Evolutionary conservation across 2,113 vertebrate species (phyloP), one percentile per base, ranked within the genome.

Genomic region (Chauna torquata): DNA sequence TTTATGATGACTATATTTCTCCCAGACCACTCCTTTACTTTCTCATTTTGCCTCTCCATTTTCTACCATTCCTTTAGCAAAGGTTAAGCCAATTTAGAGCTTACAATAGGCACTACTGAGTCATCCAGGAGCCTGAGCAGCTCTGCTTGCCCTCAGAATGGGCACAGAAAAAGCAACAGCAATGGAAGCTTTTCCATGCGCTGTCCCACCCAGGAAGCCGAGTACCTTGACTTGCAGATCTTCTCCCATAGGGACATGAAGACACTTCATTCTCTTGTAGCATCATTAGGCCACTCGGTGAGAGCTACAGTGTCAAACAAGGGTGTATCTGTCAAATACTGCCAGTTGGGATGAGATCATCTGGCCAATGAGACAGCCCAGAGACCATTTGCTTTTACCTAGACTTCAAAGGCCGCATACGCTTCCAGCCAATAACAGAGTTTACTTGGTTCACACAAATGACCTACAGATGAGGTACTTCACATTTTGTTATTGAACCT

Each of bases 291-390:
- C 32, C 82, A 27, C 65, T 68, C 25, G 2, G 47, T 38, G 32
- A 91, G 77, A 92, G 70, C 70, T 92, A n/a, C 70, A 80, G 65
- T 52, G 81, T 76, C 66, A 72, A 57, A 81, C 59, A 77, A 74
- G 79, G 90, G 85, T 88, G 85, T 44, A 61, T 57, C 88, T 92
- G 64, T 90, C 90, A 88, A 93, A 93, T 24, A 61, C 82, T 86
- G 82, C 88, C 88, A 84, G 69, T 4, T 84, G 69, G n/a, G 90
- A 90, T 96, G 92, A 96, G 71, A 88, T 94, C 90, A 94, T 88
- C 70, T 72, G 92, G 82, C 75, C 45, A 45, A 13, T 36, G 68
- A 93, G 42, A 42, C 54, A 93, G 75, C 58, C 50, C 68, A 65
- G 87, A 86, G 50, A 94, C 80, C 74, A 72, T 95, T 92, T 84